These are phyloP conservation scores for Heterochromis multidens DNA, from an alignment of 2,113 vertebrate species.

Conservation along the genomic window DNA sequence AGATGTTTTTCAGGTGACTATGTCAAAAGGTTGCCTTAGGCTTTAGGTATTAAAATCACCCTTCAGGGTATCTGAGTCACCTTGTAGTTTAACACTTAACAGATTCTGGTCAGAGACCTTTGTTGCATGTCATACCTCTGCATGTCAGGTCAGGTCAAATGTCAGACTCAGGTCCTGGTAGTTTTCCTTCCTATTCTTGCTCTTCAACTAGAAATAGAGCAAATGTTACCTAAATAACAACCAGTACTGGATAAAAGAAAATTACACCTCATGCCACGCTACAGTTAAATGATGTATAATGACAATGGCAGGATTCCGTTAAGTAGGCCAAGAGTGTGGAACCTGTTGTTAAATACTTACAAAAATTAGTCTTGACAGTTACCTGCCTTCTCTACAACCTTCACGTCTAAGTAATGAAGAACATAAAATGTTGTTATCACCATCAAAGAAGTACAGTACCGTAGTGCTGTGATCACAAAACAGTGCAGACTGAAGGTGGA, in stretches of 20 bases:
- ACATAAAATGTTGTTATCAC: not conserved
- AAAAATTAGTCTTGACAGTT: not conserved
- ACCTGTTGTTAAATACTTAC: not conserved
- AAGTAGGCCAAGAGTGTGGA: not conserved
- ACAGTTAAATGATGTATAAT: not conserved
- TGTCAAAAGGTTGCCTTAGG: not conserved
- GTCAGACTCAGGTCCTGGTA: not conserved
- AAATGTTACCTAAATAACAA: not conserved
- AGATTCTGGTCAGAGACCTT: not conserved
- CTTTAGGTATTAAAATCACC: not conserved
- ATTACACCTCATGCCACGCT: too few species aligned
- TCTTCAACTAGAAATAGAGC: not conserved
- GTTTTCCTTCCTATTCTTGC: not conserved
- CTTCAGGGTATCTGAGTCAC: not conserved
- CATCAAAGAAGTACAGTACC: not conserved
- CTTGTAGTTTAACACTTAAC: not conserved
- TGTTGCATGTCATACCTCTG: not conserved
- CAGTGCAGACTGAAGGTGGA: not conserved
- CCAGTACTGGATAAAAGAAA: not conserved
- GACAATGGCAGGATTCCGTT: not conserved
- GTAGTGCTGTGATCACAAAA: not conserved
- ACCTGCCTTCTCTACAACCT: not conserved
- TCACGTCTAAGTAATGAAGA: conserved; percentile 9
- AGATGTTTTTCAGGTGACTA: not conserved
- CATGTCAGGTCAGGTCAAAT: not conserved